A percentile compares a stretch with the other conserved stretches of the same genome.
phyloP scores from a whole-genome alignment of 2,797 vertebrate genomes.

The Hybognathus amarus region DNA sequence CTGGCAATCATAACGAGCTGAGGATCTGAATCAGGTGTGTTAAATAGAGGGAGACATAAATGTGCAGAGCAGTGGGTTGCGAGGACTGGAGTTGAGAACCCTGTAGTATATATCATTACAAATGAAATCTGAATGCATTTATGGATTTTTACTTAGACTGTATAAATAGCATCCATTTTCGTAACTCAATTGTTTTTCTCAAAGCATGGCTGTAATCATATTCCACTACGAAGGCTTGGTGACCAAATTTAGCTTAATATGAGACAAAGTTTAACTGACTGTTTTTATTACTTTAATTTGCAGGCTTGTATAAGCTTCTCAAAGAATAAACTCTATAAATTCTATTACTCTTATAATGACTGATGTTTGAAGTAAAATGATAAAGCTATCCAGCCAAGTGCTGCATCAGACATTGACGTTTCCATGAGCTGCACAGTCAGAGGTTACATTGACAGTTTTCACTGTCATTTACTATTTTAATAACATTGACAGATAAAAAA shows the following conservation, averaged over 20 bases:
- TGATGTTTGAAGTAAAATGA: conserved; percentile 8
- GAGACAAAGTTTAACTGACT: neutral
- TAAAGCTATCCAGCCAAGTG: neutral
- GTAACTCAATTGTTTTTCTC: conserved; percentile 8
- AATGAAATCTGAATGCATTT: conserved; percentile 29
- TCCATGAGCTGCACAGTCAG: neutral
- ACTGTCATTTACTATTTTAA: neutral
- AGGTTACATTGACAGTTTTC: neutral
- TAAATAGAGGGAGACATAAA: no score
- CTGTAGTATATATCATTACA: conserved; percentile 8
- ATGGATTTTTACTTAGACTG: conserved; percentile 16
- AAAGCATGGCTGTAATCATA: conserved; percentile 4
- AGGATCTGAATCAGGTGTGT: no score
- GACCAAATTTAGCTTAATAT: neutral
- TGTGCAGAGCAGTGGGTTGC: no score
- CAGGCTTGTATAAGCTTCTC: neutral
- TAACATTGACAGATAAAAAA: neutral
- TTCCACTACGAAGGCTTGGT: neutral
- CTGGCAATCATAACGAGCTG: no score
- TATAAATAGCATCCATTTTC: conserved; percentile 19
- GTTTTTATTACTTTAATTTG: neutral
- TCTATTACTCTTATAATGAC: neutral
- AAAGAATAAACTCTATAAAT: neutral
- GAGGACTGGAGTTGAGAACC: no score
- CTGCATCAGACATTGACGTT: conserved; percentile 6